Evolutionary conservation across 2,113 vertebrate genomes (phyloP).

Genomic region (Equus przewalskii): DNA sequence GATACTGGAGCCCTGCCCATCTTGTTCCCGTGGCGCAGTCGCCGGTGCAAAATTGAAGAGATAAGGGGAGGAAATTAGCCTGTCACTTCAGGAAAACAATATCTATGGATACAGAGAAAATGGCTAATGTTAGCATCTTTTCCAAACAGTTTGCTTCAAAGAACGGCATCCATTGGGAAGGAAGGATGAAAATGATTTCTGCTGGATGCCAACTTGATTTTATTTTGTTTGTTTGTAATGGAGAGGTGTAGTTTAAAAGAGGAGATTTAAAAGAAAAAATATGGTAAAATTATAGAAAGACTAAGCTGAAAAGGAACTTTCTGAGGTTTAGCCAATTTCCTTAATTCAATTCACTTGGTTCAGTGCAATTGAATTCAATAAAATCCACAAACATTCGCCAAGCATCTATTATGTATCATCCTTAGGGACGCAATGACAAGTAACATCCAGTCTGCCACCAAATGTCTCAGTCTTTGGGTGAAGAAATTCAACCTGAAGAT

Average conservation of each 20-base stretch:
- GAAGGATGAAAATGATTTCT: conserved; percentile 47
- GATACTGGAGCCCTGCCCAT: background rate
- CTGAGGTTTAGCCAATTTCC: conserved; percentile 33
- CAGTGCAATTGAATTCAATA: background rate
- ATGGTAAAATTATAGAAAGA: conserved; percentile 18
- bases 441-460: background rate
- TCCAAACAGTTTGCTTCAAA: conserved; percentile 22
- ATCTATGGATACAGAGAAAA: background rate
- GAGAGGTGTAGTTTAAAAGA: background rate
- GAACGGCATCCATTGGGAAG: background rate
- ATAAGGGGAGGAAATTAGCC: background rate
- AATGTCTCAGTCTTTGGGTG: background rate
- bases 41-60: background rate
- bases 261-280: background rate
- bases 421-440: background rate
- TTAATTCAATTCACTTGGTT: background rate
- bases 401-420: background rate
- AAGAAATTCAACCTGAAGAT: background rate
- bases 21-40: background rate
- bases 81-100: background rate
- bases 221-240: conserved; percentile 28
- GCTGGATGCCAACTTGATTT: background rate
- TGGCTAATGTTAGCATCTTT: conserved; percentile 2
- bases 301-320: conserved; percentile 3
- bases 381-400: background rate